Conservation (phyloP, 2,113 vertebrate genomes). For the Poecilia latipinna region DNA sequence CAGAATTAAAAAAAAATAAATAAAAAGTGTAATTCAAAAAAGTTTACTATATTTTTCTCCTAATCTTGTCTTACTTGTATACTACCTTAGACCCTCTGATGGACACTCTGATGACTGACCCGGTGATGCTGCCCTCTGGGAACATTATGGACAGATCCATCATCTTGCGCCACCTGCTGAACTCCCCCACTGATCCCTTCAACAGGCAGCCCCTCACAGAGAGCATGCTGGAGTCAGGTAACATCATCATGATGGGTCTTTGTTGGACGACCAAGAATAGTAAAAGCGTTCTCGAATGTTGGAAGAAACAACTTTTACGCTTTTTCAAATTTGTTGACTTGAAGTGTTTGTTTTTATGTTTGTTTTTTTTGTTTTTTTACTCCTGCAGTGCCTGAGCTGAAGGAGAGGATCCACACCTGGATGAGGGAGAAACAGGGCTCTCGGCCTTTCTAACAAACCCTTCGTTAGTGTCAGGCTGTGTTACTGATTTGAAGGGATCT, state of each 20-base stretch:
- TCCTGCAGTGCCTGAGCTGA: slow-evolving; percentile 91
- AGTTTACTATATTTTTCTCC: background rate
- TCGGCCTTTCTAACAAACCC: slow-evolving; percentile 74
- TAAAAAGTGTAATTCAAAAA: background rate
- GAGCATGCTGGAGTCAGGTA: slow-evolving; percentile 98
- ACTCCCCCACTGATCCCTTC: slow-evolving; percentile 98
- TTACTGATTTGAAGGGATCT: slow-evolving; percentile 66
- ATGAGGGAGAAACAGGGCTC: slow-evolving; percentile 95
- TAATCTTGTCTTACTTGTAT: background rate
- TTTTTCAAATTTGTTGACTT: background rate
- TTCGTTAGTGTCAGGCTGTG: slow-evolving; percentile 33
- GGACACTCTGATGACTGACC: slow-evolving; percentile 98
- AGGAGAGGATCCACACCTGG: slow-evolving; percentile 95
- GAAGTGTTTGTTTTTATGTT: slow-evolving; percentile 3
- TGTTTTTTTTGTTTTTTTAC: background rate
- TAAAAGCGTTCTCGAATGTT: background rate
- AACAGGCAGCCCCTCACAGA: slow-evolving; percentile 96
- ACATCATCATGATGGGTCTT: slow-evolving; percentile 6
- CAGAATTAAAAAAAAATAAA: background rate
- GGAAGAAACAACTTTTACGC: background rate
- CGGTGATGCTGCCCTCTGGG: slow-evolving; percentile 93
- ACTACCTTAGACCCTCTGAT: slow-evolving; percentile 90
- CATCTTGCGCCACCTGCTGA: slow-evolving; percentile 95
- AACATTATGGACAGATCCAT: slow-evolving; percentile 97
- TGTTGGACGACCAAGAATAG: background rate